These are phyloP conservation scores for Sepiola atlantica DNA, from an alignment of 2,888 invertebrate genomes.

Conservation along the genomic window DNA sequence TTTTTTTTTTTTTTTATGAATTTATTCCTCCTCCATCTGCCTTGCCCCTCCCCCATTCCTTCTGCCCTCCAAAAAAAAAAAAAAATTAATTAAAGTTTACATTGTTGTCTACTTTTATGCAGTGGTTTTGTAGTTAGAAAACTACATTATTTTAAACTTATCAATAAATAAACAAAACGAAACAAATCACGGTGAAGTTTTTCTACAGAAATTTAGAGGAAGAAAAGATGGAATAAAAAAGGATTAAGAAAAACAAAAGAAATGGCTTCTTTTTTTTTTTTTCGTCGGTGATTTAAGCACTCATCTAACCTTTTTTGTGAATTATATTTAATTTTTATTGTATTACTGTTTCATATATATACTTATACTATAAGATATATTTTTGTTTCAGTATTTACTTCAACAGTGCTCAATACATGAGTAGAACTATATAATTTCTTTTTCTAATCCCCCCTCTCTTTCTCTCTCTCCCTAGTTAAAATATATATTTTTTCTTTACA, in stretches of 20 bases:
- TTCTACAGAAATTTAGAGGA: neutral
- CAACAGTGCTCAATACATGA: no score
- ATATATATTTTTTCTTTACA: neutral
- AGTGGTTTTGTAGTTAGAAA: constrained; percentile 32
- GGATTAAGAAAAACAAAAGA: neutral
- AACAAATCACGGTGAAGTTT: neutral
- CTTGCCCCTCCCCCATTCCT: neutral
- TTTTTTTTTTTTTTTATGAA: neutral
- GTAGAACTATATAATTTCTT: neutral
- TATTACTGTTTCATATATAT: no score
- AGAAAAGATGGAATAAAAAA: neutral
- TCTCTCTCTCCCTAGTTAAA: no score
- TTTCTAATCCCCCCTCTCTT: neutral
- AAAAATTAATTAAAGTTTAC: neutral
- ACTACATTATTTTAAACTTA: constrained; percentile 19
- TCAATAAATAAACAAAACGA: neutral
- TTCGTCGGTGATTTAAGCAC: neutral
- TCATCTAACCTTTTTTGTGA: neutral
- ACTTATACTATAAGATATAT: no score
- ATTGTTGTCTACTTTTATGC: neutral
- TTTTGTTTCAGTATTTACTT: no score
- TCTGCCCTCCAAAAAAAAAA: neutral
- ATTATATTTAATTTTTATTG: neutral
- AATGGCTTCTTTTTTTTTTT: neutral
- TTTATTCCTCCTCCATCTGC: neutral